A percentile compares a stretch with the other conserved stretches of the same genome.
These are phyloP conservation scores for Seriola quinqueradiata DNA, from an alignment of 2,113 vertebrate genomes.

Conservation along the genomic window DNA sequence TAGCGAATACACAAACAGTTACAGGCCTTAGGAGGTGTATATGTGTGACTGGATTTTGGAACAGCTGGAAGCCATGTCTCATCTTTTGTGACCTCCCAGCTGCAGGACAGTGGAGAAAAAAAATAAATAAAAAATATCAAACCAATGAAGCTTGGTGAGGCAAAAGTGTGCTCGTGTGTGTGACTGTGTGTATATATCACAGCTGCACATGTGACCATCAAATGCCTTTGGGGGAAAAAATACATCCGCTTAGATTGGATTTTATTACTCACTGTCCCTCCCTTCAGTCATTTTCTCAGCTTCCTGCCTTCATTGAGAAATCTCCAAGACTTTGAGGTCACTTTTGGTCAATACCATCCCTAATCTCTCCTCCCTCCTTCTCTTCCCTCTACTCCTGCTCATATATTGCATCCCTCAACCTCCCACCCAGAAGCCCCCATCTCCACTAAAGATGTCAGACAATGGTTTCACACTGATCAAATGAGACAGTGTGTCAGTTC, in stretches of 20 bases:
- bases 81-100: slow-evolving; percentile 68
- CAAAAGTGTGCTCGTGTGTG: slow-evolving; percentile 20
- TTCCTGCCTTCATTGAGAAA: slow-evolving; percentile 59
- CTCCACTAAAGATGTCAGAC: slow-evolving; percentile 68
- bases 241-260: slow-evolving; percentile 39
- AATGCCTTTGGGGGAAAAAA: slow-evolving; percentile 8
- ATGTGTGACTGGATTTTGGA: slow-evolving; percentile 64
- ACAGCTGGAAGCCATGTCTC: slow-evolving; percentile 65
- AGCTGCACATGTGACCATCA: slow-evolving; percentile 52
- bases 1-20: slow-evolving; percentile 25
- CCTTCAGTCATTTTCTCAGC: slow-evolving; percentile 35
- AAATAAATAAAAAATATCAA: slow-evolving; percentile 52
- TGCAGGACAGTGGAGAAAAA: slow-evolving; percentile 51
- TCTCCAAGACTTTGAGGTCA: slow-evolving; percentile 56
- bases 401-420: slow-evolving; percentile 59
- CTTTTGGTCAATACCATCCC: slow-evolving; percentile 46
- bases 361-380: slow-evolving; percentile 2
- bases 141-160: slow-evolving; percentile 52
- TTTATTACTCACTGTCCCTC: slow-evolving; percentile 46
- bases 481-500: slow-evolving; percentile 73
- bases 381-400: slow-evolving; percentile 43
- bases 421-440: slow-evolving; percentile 52
- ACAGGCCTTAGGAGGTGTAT: slow-evolving; percentile 42
- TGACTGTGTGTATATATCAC: slow-evolving; percentile 29
- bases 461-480: slow-evolving; percentile 67